phyloP scores from a whole-genome alignment of 2,888 invertebrate genomes.

The Harpagoxenus sublaevis region DNA sequence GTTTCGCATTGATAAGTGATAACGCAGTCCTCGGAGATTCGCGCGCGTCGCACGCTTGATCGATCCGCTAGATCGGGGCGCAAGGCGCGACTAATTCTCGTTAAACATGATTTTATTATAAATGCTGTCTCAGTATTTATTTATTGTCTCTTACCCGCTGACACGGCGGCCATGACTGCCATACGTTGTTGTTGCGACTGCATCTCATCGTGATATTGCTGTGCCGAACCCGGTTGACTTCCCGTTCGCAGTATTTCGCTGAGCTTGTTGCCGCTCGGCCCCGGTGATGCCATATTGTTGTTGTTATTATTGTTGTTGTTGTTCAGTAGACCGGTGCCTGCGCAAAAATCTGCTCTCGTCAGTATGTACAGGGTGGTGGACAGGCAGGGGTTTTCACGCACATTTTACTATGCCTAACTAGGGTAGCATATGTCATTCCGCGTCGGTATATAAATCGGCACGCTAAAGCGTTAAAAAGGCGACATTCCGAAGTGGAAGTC shows the following conservation, averaged over 20 bases:
- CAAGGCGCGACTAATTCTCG: background rate
- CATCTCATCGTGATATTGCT: conserved; percentile 87
- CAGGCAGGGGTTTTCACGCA: conserved; percentile 29
- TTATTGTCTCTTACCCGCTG: conserved; percentile 80
- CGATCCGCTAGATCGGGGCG: conserved; percentile 32
- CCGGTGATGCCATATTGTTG: conserved; percentile 87
- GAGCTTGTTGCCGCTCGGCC: conserved; percentile 85
- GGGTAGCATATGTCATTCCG: conserved; percentile 27
- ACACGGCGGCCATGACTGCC: conserved; percentile 85
- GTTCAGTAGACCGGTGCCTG: conserved; percentile 89
- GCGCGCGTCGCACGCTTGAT: conserved; percentile 35
- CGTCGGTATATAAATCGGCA: conserved; percentile 13
- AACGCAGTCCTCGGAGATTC: conserved; percentile 62
- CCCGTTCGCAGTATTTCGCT: conserved; percentile 85
- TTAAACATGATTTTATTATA: background rate
- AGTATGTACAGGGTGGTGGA: conserved; percentile 75
- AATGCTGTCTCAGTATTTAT: background rate
- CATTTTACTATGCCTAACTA: conserved; percentile 37
- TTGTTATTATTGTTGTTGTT: conserved; percentile 91
- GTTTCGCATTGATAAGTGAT: conserved; percentile 60
- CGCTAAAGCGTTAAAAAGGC: conserved; percentile 51
- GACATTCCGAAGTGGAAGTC: conserved; percentile 33
- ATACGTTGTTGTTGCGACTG: conserved; percentile 89
- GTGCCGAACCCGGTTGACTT: conserved; percentile 84
- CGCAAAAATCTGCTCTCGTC: conserved; percentile 87